Percentiles rank a stretch among this genome's conserved stretches.
Conservation (phyloP, 2,888 invertebrate species). For the Mimachlamys varia region DNA sequence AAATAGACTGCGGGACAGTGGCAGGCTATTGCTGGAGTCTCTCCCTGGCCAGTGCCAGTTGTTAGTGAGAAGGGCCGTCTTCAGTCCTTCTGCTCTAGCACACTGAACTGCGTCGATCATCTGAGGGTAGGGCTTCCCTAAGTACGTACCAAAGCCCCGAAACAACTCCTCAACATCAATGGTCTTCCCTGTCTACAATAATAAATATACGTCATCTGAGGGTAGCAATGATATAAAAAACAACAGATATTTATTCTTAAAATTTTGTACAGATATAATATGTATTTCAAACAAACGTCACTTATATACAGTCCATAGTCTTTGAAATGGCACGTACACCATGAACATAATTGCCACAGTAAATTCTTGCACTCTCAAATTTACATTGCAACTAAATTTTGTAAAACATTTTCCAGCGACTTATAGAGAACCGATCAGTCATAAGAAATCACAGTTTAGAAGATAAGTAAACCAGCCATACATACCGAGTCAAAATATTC, state of each 20-base stretch:
- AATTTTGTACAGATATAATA: no score
- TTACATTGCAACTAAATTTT: no score
- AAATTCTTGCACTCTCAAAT: no score
- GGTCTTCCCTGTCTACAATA: slow-evolving; percentile 63
- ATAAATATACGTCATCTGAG: not conserved
- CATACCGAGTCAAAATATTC: slow-evolving; percentile 79
- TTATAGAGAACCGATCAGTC: no score
- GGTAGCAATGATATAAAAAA: no score
- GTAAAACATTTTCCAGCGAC: no score
- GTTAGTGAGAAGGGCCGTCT: slow-evolving; percentile 82
- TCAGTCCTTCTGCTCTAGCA: slow-evolving; percentile 80
- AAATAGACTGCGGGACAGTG: slow-evolving; percentile 74
- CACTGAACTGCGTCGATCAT: slow-evolving; percentile 78
- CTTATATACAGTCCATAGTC: no score
- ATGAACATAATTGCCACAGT: no score
- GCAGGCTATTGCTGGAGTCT: slow-evolving; percentile 56
- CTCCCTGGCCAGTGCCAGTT: slow-evolving; percentile 78
- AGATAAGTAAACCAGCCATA: not conserved
- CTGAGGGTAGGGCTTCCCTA: slow-evolving; percentile 63
- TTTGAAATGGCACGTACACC: no score
- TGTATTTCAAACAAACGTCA: no score
- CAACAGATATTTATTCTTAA: no score
- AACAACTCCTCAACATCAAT: slow-evolving; percentile 70
- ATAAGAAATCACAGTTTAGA: no score
- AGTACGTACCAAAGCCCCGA: slow-evolving; percentile 50